Evolutionary conservation across 2,113 vertebrate species (phyloP), one percentile per base, ranked within the genome.

Genomic region (Hypanus sabinus): DNA sequence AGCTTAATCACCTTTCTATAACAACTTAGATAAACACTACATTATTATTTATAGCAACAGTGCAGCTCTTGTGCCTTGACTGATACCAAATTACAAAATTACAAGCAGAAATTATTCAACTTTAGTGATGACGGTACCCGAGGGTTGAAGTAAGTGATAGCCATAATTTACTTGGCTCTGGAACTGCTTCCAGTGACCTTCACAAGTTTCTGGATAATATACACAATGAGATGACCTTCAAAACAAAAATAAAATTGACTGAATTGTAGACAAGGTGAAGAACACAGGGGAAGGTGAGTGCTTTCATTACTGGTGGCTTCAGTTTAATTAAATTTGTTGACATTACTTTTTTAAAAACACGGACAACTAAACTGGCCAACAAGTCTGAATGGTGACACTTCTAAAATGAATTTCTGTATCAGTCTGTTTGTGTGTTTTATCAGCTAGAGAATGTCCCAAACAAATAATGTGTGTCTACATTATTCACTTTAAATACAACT

Each of bases 121-220:
- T 20, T 65, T 33, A 90, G 16, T 18, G 3, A 62, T 30, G 65
- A 65, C 60, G 65, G 85, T 90, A 99, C 98, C 98, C 99, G 98
- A 30, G 98, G 98, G 88, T 99, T 97, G 95, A 99, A 99, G 96
- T 98, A 98, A 87, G 96, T 97, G 7, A 99, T 96, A 4, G 98
- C 98, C 99, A 99, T 99, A 94, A 98, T 95, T 94, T 99, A 97
- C 65, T 96, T 95, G 0, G 94, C 97, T 94, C 97, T 97, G 27
- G 97, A 98, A 33, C 96, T 99, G 98, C 79, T 98, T 99, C 98
- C 99, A 99, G 96, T 99, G 98, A 8, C 98, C 98, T 0, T 97
- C 97, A 0, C 99, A 99, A 0, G 98, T 98, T 95, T 99, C 98
- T 0, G 98, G 98, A 95, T 98, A 97, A 95, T 99, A 99, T 46